phyloP scores from a whole-genome alignment of 2,113 vertebrate species.

The Festucalex cinctus region DNA sequence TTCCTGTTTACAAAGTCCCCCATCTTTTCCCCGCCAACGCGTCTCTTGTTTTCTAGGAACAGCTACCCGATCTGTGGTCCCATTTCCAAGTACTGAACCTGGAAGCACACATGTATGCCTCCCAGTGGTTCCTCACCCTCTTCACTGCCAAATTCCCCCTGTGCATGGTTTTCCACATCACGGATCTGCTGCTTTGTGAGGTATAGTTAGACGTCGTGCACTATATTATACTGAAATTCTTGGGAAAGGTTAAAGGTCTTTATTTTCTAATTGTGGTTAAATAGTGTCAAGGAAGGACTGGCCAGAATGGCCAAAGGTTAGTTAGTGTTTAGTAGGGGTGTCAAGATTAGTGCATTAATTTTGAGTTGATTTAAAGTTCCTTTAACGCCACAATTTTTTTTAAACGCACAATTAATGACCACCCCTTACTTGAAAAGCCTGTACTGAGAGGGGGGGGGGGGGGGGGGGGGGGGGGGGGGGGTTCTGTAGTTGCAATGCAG shows the following conservation, averaged over 20 bases:
- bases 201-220: constrained; percentile 58
- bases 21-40: neutral
- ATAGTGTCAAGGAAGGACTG: neutral
- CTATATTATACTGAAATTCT: neutral
- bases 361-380: no score
- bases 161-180: constrained; percentile 99
- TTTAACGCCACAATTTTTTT: no score
- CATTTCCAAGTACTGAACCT: constrained; percentile 89
- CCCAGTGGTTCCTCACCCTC: constrained; percentile 98
- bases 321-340: neutral
- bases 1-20: neutral
- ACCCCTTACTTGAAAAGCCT: no score
- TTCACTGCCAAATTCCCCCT: constrained; percentile 99
- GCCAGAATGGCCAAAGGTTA: neutral
- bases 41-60: constrained; percentile 77
- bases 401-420: no score
- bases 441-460: no score
- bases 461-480: no score
- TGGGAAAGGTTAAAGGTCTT: constrained; percentile 1
- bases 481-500: no score
- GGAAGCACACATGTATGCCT: constrained; percentile 98
- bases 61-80: constrained; percentile 85
- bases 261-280: constrained; percentile 9
- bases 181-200: constrained; percentile 96
- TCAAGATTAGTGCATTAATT: no score